Percentiles rank a stretch among this genome's conserved stretches.
Conservation (phyloP, 2,888 invertebrate genomes). For the Tuta absoluta region DNA sequence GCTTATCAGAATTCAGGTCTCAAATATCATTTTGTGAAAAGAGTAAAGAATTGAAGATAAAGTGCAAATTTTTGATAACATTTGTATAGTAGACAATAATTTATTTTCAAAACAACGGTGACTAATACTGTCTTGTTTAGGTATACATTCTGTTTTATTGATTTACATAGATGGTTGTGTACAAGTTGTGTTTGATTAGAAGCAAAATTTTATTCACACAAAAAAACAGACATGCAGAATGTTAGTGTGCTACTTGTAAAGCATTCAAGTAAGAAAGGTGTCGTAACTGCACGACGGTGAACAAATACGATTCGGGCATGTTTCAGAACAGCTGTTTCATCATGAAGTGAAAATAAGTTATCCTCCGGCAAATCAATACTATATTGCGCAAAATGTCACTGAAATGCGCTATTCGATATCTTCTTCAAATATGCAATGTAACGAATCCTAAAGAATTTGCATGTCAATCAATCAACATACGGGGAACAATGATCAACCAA, state of each 20-base stretch:
- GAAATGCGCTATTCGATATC: conserved; percentile 67
- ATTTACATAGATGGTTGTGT: neutral
- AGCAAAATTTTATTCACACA: neutral
- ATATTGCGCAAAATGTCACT: conserved; percentile 78
- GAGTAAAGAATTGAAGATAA: neutral
- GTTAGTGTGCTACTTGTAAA: conserved; percentile 23
- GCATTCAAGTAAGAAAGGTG: conserved; percentile 33
- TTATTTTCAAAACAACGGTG: neutral
- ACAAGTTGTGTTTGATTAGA: neutral
- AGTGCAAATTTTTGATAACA: neutral
- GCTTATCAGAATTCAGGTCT: neutral
- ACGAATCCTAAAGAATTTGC: conserved; percentile 56
- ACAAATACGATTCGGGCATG: conserved; percentile 39
- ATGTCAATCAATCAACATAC: conserved; percentile 65
- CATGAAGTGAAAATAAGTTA: conserved; percentile 69
- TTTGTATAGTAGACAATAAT: neutral
- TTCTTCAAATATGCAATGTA: conserved; percentile 50
- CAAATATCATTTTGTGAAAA: neutral
- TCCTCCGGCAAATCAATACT: conserved; percentile 75
- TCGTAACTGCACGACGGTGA: conserved; percentile 37
- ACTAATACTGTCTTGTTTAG: conserved; percentile 1
- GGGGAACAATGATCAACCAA: conserved; percentile 63
- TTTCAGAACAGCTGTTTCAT: conserved; percentile 76
- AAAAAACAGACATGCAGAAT: neutral
- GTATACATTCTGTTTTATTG: neutral